Evolutionary conservation across 1,140 invertebrate species (phyloP), one percentile per base, ranked within the genome.

Genomic region (Pogonognathellus flavescens): DNA sequence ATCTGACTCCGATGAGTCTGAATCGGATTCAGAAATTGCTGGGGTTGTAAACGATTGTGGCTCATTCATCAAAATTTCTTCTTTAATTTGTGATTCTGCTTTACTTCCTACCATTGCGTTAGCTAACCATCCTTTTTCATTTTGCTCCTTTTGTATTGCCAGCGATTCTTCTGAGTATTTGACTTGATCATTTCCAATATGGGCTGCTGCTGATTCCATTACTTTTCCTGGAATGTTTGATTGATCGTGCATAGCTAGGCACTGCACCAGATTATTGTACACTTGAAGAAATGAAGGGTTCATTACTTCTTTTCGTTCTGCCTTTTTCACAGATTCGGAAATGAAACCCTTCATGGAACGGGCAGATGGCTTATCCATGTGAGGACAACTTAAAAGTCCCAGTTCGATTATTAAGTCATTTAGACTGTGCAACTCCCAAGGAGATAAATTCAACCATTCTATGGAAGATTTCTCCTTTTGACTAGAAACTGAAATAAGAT

Each of bases 361-460:
- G 14, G 60, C 62, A 5, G 41, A 10, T n/a, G 31, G 16, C 20
- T 20, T 22, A 7, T 82, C 53, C 18, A 85, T 53, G 6, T 4
- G 16, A 16, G 80, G 80, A 80, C 86, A 87, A 49, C 52, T 22
- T 18, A 11, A 16, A 7, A 81, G 8, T 31, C 50, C 13, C 2
- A 87, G 25, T 60, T 87, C 80, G 11, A 85, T 49, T 20, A 50
- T 52, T 10, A 87, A 10, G n/a, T 87, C 84, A 82, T 49, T 80
- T 41, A 87, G 41, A 2, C 83, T 80, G n/a, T 72, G 52, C 52
- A 87, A 55, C 57, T 87, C 86, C 83, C 83, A 87, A 20, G 86
- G 80, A 9, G 60, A 59, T 13, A 87, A 49, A 2, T 53, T 52
- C 31, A n/a, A 16, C 14, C 70, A n/a, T 4, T 41, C n/a, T 14